Percentiles rank a stretch among this genome's conserved stretches.
phyloP scores from a whole-genome alignment of 1,140 invertebrate species.

The Cyclina sinensis region DNA sequence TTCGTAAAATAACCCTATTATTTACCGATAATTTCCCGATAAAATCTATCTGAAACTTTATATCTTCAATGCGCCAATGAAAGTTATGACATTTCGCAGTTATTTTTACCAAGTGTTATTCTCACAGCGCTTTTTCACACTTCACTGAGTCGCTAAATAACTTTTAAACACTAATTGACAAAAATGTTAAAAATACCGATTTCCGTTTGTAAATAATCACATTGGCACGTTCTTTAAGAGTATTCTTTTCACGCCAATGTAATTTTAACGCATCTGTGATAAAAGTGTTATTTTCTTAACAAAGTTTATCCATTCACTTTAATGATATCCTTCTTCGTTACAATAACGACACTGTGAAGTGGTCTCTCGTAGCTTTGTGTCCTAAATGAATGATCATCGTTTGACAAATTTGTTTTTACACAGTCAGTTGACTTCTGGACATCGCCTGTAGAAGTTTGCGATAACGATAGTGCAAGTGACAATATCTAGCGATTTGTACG shows the following conservation, averaged over 20 bases:
- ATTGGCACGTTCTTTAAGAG: background rate
- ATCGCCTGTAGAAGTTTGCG: constrained; percentile 13
- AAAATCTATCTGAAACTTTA: constrained; percentile 34
- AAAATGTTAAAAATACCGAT: background rate
- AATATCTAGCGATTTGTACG: constrained; percentile 60
- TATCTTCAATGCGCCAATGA: background rate
- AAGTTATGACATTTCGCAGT: constrained; percentile 57
- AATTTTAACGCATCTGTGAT: constrained; percentile 13
- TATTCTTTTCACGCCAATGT: constrained; percentile 9
- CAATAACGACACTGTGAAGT: background rate
- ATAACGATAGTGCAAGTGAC: constrained; percentile 9
- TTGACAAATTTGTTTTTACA: constrained; percentile 63
- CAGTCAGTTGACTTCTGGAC: constrained; percentile 53
- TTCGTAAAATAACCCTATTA: constrained; percentile 53
- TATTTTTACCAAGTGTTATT: constrained; percentile 40
- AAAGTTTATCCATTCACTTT: background rate
- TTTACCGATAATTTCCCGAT: constrained; percentile 49
- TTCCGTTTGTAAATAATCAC: background rate
- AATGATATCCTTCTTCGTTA: background rate
- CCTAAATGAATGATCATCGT: background rate
- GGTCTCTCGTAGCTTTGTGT: background rate
- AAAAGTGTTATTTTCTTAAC: constrained; percentile 38
- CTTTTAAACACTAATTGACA: constrained; percentile 16
- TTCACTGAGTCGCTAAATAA: constrained; percentile 24
- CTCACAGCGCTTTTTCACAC: background rate